Base-by-base conservation (phyloP, 2,888 invertebrate genomes). In the Drosophila ezoana region DNA sequence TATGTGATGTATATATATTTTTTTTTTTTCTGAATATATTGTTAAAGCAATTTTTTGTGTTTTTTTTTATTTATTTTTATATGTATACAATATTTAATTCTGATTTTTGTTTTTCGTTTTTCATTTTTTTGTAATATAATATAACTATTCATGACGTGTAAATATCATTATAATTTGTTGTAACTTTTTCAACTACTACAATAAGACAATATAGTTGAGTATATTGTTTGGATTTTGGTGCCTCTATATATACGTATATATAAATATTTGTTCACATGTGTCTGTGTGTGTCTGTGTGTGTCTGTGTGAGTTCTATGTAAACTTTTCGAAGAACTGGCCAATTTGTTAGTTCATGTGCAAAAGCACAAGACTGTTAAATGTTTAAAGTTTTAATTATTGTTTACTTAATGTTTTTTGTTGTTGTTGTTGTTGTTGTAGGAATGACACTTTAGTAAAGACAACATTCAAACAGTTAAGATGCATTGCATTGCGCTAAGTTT, bases 121-220 rank as follows among this genome's bases (percentile, higher is more conserved):
- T n/a, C n/a, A n/a, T n/a, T n/a, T n/a, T 8, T 23, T 28, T 8
- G 8, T 28, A 28, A 28, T 28, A 59, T 61, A 41, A 40, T 75
- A 51, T 65, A 68, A 63, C 79, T 66, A 61, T 77, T 63, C 52
- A 86, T 76, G 83, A 87, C 68, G 81, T 81, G 81, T 82, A 82
- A 87, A 82, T 82, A 87, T 82, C 85, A 78, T 78, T 87, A 81
- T 72, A 79, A 71, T 81, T 74, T 67, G 61, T 72, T 72, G 18
- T 65, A 78, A 78, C 67, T 38, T 40, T 62, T 70, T 76, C 62
- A 70, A 78, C 75, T 70, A 66, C 81, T 81, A 82, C 81, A 82
- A 87, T 87, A 81, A 87, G 75, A 76, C 81, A 80, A 57, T 66
- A 76, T 61, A 63, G 53, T 72, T 79, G 61, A 47, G 53, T 76